Evolutionary conservation across 1,140 invertebrate genomes (phyloP).

Genomic region (Oryctes rhinoceros): DNA sequence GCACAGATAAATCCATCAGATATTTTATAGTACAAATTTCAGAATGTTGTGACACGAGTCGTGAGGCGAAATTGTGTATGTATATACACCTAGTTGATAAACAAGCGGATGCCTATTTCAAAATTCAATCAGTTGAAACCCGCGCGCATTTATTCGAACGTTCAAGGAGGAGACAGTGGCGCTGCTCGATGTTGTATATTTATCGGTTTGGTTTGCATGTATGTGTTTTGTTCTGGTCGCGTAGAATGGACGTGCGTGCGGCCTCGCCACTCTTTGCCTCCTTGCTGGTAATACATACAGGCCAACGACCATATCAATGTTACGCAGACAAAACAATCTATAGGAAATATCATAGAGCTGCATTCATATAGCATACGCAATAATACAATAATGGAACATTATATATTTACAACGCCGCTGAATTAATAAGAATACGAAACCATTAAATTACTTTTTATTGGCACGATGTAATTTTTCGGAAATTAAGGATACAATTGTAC

Average conservation of each 20-base stretch:
- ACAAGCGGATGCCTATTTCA: constrained; percentile 3
- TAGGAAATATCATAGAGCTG: constrained; percentile 32
- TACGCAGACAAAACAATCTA: constrained; percentile 31
- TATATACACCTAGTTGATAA: background rate
- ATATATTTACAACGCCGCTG: no score
- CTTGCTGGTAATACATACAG: constrained; percentile 29
- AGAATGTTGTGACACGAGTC: background rate
- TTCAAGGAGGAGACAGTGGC: constrained; percentile 16
- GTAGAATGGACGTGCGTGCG: constrained; percentile 31
- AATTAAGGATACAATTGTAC: no score
- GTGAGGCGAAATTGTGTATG: background rate
- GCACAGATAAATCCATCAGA: background rate
- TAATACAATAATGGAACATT: background rate
- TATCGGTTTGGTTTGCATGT: constrained; percentile 20
- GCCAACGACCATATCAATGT: constrained; percentile 35
- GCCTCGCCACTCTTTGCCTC: constrained; percentile 19
- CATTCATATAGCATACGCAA: constrained; percentile 12
- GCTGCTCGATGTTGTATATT: constrained; percentile 16
- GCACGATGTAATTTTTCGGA: no score
- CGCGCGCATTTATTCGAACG: constrained; percentile 25
- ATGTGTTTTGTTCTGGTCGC: constrained; percentile 35
- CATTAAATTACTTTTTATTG: no score
- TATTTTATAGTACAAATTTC: background rate
- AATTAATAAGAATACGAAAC: no score
- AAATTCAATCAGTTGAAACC: constrained; percentile 13